Evolutionary conservation across 2,888 invertebrate genomes (phyloP), one percentile per base, ranked within the genome.

Genomic region (Plusia festucae): DNA sequence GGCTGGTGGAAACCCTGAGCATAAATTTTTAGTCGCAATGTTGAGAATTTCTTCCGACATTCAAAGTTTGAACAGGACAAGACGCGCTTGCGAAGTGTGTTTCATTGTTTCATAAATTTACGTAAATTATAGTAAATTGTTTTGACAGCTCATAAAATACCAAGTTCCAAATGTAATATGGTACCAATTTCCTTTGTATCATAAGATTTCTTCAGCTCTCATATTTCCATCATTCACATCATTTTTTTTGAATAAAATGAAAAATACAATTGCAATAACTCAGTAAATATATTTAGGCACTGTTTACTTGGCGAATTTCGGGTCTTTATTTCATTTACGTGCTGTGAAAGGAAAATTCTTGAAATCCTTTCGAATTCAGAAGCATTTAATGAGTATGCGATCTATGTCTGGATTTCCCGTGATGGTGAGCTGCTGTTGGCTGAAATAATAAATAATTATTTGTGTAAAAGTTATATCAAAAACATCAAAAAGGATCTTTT

Each of bases 401-500:
- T 30, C 62, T 67, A 7, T 74, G 71, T 2, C 40, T 60, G 0
- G 65, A 53, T 62, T 71, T 79, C 15, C 69, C 78, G 46, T 72
- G 73, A 13, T 69, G 70, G 1, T 57, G 57, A 20, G 16, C n/a
- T 22, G 54, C 13, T 20, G 24, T 9, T 8, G 15, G 0, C 68
- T 68, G 64, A 51, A 73, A 67, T n/a, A n/a, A n/a, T n/a, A n/a
- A n/a, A n/a, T n/a, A n/a, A n/a, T n/a, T n/a, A n/a, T n/a, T n/a
- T n/a, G n/a, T n/a, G 8, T 0, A 27, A 27, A 2, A 27, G 5
- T 24, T 24, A 27, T 27, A 27, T 27, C n/a, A n/a, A n/a, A n/a
- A n/a, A n/a, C n/a, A n/a, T 27, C 8, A 2, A 27, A 27, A 5
- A 27, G 27, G 6, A 27, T 3, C 0, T 27, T 2, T 27, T 27